Evolutionary conservation across 2,797 vertebrate species (phyloP).

Genomic region (Tapirus indicus): DNA sequence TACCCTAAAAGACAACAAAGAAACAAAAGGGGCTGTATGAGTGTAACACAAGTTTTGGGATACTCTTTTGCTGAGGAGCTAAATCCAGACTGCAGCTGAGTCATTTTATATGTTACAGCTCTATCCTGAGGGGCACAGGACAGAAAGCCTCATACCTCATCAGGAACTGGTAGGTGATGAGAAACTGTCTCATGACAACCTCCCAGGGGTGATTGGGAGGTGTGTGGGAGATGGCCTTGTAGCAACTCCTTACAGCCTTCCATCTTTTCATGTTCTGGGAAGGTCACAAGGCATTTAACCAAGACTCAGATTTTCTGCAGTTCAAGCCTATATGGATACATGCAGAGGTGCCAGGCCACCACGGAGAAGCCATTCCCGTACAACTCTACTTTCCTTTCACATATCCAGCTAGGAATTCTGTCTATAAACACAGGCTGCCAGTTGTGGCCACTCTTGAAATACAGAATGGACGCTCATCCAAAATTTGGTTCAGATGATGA

Average conservation of each 20-base stretch:
- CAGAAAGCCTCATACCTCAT: background rate
- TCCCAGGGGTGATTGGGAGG: background rate
- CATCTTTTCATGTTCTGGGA: constrained; percentile 15
- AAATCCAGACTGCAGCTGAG: background rate
- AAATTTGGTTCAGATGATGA: constrained; percentile 49
- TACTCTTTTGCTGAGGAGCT: background rate
- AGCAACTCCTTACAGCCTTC: background rate
- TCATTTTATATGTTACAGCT: constrained; percentile 23
- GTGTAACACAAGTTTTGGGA: background rate
- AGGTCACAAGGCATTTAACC: constrained; percentile 23
- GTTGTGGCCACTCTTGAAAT: constrained; percentile 2
- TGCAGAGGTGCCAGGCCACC: background rate
- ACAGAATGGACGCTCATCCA: background rate
- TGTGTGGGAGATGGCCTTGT: background rate
- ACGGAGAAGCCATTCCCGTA: background rate
- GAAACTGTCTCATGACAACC: constrained; percentile 31
- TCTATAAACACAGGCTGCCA: constrained; percentile 4
- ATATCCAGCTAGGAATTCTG: background rate
- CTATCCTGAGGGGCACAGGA: background rate
- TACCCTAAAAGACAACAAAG: constrained; percentile 39
- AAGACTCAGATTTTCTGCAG: constrained; percentile 19
- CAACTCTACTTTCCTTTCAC: background rate
- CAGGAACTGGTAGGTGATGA: constrained; percentile 31
- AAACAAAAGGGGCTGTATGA: background rate
- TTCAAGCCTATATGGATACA: background rate